A percentile compares a stretch with the other conserved stretches of the same genome.
These are phyloP conservation scores for Mamestra configurata DNA, from an alignment of 1,140 invertebrate genomes.

Conservation along the genomic window DNA sequence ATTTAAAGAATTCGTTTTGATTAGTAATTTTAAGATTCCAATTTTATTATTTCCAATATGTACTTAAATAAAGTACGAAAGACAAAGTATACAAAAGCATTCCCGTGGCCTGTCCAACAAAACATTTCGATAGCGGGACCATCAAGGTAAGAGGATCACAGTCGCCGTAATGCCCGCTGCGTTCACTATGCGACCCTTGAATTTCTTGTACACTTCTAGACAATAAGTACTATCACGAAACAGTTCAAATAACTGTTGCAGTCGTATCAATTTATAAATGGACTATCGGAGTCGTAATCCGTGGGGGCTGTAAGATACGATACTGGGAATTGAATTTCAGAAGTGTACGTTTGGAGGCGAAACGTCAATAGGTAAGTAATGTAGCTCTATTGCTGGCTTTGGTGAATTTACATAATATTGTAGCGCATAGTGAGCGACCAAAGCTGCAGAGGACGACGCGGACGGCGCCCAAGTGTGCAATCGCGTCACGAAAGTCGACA, in stretches of 20 bases:
- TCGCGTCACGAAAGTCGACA: conserved; percentile 75
- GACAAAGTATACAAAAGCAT: conserved; percentile 39
- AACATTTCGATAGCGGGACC: conserved; percentile 66
- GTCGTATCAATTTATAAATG: conserved; percentile 46
- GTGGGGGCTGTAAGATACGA: conserved; percentile 39
- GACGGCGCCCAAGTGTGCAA: conserved; percentile 70
- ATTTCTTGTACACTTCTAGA: conserved; percentile 53
- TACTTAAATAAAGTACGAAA: conserved; percentile 31
- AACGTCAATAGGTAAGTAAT: conserved; percentile 48
- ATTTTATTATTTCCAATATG: conserved; percentile 43
- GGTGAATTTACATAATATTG: conserved; percentile 74
- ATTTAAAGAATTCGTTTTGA: conserved; percentile 15
- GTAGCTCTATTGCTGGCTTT: conserved; percentile 58
- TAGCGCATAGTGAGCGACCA: conserved; percentile 67
- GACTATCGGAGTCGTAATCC: conserved; percentile 23
- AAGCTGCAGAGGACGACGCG: conserved; percentile 59
- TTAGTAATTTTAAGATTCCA: background rate
- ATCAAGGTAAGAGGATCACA: conserved; percentile 80
- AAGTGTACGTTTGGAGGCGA: conserved; percentile 42
- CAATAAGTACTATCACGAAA: conserved; percentile 38
- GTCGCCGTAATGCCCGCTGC: conserved; percentile 66
- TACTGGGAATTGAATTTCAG: conserved; percentile 44
- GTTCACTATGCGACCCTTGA: conserved; percentile 62
- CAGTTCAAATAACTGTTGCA: conserved; percentile 10
- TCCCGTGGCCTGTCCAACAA: conserved; percentile 54